phyloP scores from a whole-genome alignment of 1,140 invertebrate genomes.

The Elysia chlorotica region DNA sequence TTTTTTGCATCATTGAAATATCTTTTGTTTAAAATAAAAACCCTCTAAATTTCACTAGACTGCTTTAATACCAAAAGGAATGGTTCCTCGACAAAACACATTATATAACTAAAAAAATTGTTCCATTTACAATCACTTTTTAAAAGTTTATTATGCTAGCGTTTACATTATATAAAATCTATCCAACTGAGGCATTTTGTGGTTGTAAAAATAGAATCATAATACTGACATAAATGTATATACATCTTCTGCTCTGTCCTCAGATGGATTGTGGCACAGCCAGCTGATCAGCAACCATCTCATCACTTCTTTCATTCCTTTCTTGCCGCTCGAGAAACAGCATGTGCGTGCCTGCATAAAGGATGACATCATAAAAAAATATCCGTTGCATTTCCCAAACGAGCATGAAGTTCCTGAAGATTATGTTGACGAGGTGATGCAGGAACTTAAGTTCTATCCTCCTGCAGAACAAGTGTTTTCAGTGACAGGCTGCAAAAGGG shows the following conservation, averaged over 20 bases:
- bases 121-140: too few species aligned
- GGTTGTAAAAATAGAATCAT: too few species aligned
- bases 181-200: too few species aligned
- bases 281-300: slow-evolving; percentile 80
- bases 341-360: slow-evolving; percentile 79
- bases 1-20: too few species aligned
- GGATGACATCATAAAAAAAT: slow-evolving; percentile 55
- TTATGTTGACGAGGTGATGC: slow-evolving; percentile 30
- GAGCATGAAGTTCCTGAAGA: slow-evolving; percentile 19
- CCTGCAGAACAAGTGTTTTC: slow-evolving; percentile 33
- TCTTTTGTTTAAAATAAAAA: too few species aligned
- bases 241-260: background rate
- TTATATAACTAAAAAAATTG: too few species aligned
- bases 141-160: too few species aligned
- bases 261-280: slow-evolving; percentile 45
- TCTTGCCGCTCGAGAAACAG: slow-evolving; percentile 84
- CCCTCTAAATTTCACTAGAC: too few species aligned
- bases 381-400: slow-evolving; percentile 23
- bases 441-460: slow-evolving; percentile 35
- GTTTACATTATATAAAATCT: too few species aligned
- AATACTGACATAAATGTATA: too few species aligned
- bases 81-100: too few species aligned
- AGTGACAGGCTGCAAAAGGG: slow-evolving; percentile 43
- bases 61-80: too few species aligned
- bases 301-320: slow-evolving; percentile 92